These are phyloP conservation scores for Antedon bifida DNA, from an alignment of 35 echinoderm and acorn worm genomes.

Conservation along the genomic window DNA sequence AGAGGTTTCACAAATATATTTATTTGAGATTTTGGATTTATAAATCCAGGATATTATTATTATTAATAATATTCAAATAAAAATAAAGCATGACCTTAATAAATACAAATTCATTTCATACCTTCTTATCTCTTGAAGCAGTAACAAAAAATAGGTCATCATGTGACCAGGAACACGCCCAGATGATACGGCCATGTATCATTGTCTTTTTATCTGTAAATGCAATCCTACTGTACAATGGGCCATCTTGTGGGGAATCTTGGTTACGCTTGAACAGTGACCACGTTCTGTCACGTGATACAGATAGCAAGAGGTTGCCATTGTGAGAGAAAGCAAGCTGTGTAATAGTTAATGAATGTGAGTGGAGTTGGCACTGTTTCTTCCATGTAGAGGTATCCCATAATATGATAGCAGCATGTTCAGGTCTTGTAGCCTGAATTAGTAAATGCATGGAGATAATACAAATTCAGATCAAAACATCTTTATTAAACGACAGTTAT, in stretches of 20 bases:
- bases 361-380: constrained; percentile 33
- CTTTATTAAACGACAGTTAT: too few species aligned
- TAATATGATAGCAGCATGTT: constrained; percentile 75
- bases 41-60: too few species aligned
- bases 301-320: constrained; percentile 48
- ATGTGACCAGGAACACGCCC: constrained; percentile 89
- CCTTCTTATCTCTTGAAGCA: constrained; percentile 90
- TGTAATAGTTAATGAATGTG: constrained; percentile 80
- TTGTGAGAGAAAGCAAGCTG: constrained; percentile 77
- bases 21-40: too few species aligned
- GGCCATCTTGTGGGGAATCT: background rate
- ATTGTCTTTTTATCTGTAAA: constrained; percentile 86
- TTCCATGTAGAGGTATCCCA: constrained; percentile 85
- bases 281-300: constrained; percentile 94
- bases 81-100: too few species aligned
- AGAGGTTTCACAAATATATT: too few species aligned
- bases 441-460: too few species aligned
- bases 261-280: constrained; percentile 29
- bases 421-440: constrained; percentile 52
- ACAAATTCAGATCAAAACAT: too few species aligned
- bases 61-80: too few species aligned
- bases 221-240: constrained; percentile 36
- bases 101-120: background rate
- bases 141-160: constrained; percentile 80
- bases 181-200: constrained; percentile 74